These are phyloP conservation scores for Pterophyllum scalare DNA, from an alignment of 2,113 vertebrate species.

Conservation along the genomic window DNA sequence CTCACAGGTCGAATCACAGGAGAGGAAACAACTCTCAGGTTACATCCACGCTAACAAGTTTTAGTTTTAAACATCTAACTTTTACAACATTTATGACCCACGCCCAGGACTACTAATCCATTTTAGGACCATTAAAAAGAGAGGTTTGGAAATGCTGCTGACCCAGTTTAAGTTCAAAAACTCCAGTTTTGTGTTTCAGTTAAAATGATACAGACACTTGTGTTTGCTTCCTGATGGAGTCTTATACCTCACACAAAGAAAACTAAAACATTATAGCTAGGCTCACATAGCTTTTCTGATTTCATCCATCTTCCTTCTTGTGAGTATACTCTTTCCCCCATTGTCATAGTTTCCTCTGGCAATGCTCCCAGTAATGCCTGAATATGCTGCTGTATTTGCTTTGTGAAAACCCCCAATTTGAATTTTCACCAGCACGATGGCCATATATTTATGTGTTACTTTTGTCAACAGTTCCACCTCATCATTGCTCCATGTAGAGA, in stretches of 20 bases:
- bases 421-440: neutral
- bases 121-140: neutral
- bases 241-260: constrained; percentile 1
- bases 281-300: neutral
- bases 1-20: neutral
- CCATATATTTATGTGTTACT: neutral
- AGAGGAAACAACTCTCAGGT: neutral
- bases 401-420: neutral
- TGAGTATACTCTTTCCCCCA: neutral
- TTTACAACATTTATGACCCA: neutral
- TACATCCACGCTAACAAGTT: neutral
- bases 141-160: neutral
- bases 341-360: neutral
- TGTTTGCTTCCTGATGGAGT: neutral
- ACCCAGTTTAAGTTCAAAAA: neutral
- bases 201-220: neutral
- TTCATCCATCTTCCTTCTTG: neutral
- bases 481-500: neutral
- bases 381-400: neutral
- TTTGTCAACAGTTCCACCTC: neutral
- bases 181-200: neutral
- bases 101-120: neutral
- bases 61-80: neutral
- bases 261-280: neutral
- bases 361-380: neutral